Base-by-base conservation (phyloP, 2,113 vertebrate species). In the Jaculus jaculus region DNA sequence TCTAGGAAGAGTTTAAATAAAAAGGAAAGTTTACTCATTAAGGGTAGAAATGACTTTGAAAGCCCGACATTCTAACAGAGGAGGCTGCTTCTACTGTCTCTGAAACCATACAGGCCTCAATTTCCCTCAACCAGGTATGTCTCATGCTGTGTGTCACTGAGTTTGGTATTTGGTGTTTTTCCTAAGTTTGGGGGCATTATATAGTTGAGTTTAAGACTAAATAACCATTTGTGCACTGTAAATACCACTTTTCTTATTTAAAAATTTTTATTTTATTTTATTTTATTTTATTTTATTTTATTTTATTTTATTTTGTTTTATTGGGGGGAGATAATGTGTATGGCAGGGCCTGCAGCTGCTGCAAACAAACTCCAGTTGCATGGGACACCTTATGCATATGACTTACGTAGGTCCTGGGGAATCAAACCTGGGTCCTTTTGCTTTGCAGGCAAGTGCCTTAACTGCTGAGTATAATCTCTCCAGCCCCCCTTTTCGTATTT, bases 91-190 rank as follows among this genome's bases (percentile, higher is more conserved):
- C 92, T 71, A 47, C 51, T 60, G 51, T 10, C 80, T 51, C 54
- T 84, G 17, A 69, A 84, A 73, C 21, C 63, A 75, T 1, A 4
- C n/a, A 58, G 60, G 58, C 37, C 65, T 61, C 78, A 72, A 65
- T 68, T 86, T 89, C 32, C n/a, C 42, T 17, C 63, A 93, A 79
- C 75, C 54, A 94, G 81, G 94, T 92, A 65, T 60, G 84, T 17
- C 28, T 92, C 47, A 42, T 81, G 91, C 91, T 28, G 58, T 28
- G 9, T 51, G 63, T 42, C 32, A 47, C 7, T 63, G 82, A 12
- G 21, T 78, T 69, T 92, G 93, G 84, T 61, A 47, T 78, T 92
- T 89, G 72, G 39, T 66, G 81, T 30, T 94, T 91, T 93, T 82
- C 15, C 26, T 72, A 80, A 91, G 94, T 80, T 84, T 74, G 23